Conservation (phyloP, 2,797 vertebrate species). For the Alosa sapidissima region DNA sequence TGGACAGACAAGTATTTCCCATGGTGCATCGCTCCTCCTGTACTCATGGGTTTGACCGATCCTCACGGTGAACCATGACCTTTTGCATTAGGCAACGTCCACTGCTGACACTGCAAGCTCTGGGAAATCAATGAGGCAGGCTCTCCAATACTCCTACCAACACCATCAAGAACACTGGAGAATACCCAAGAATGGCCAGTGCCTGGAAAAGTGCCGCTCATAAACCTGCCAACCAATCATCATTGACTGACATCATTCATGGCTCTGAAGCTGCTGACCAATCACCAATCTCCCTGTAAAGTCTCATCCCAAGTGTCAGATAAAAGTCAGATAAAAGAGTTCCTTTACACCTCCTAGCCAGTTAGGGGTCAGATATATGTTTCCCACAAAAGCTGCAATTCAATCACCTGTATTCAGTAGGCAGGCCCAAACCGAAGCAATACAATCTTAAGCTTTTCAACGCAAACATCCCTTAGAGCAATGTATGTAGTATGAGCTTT, state of each 20-base stretch:
- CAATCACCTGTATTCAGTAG: neutral
- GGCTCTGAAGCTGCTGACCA: neutral
- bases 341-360: neutral
- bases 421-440: neutral
- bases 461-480: no score
- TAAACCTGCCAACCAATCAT: neutral
- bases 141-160: neutral
- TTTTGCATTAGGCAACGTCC: constrained; percentile 1
- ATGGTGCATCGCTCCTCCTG: neutral
- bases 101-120: neutral
- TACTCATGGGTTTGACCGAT: neutral
- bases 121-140: neutral
- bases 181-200: neutral
- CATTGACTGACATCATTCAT: neutral
- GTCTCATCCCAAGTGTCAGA: neutral
- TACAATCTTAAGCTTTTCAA: no score
- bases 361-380: neutral
- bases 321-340: neutral
- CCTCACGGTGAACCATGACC: neutral
- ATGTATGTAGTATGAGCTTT: no score
- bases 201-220: neutral
- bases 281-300: neutral
- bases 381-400: neutral
- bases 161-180: no score
- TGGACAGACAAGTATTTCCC: neutral